A percentile compares a stretch with the other conserved stretches of the same genome.
These are phyloP conservation scores for Petrolisthes cinctipes DNA, from an alignment of 2,888 invertebrate species.

Conservation along the genomic window DNA sequence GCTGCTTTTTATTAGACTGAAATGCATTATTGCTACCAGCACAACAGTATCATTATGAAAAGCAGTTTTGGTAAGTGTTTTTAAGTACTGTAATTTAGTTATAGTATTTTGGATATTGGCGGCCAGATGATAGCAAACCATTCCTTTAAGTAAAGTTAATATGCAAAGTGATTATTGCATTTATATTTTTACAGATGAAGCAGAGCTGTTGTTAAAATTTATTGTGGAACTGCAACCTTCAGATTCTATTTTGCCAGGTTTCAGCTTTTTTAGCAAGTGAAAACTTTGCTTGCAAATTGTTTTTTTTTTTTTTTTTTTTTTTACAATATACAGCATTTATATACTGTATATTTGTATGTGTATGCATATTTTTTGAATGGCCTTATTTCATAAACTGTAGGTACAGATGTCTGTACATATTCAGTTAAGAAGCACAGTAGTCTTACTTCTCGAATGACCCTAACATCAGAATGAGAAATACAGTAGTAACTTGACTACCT, in stretches of 20 bases:
- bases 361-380: background rate
- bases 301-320: background rate
- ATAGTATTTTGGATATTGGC: background rate
- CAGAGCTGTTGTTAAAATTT: background rate
- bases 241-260: constrained; percentile 7
- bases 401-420: too few relatives aligned
- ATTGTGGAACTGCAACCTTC: background rate
- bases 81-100: constrained; percentile 18
- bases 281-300: background rate
- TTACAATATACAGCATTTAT: background rate
- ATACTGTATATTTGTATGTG: background rate
- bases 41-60: constrained; percentile 13
- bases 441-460: background rate
- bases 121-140: background rate
- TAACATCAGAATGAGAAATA: background rate
- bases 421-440: too few relatives aligned
- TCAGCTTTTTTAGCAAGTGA: constrained; percentile 12
- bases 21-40: constrained; percentile 25
- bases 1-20: constrained; percentile 24
- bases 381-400: too few relatives aligned
- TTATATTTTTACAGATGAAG: constrained; percentile 6
- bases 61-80: constrained; percentile 32
- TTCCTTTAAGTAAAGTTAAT: background rate
- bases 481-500: too few relatives aligned
- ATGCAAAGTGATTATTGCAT: background rate